Percentiles rank a stretch among this genome's conserved stretches.
These are phyloP conservation scores for Mustelus asterias DNA, from an alignment of 2,113 vertebrate species.

Conservation along the genomic window DNA sequence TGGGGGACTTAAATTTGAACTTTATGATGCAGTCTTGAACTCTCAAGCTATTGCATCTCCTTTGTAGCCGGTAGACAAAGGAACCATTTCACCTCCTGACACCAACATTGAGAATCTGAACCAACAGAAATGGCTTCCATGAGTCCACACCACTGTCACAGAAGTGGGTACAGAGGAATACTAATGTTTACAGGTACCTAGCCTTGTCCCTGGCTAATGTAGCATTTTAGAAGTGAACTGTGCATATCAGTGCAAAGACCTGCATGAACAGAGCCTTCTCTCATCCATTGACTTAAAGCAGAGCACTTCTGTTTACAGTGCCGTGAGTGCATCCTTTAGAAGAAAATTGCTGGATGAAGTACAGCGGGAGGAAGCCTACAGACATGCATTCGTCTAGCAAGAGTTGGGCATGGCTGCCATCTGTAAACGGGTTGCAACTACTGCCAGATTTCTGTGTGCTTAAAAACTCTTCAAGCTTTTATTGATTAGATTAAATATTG, in stretches of 20 bases:
- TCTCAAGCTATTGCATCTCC: conserved; percentile 55
- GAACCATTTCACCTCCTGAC: conserved; percentile 56
- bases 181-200: conserved; percentile 82
- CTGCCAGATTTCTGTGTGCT: conserved; percentile 55
- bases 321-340: conserved; percentile 58
- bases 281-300: conserved; percentile 58
- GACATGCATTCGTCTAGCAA: conserved; percentile 47
- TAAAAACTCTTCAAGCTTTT: conserved; percentile 39
- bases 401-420: conserved; percentile 55
- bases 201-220: conserved; percentile 69
- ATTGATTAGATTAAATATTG: conserved; percentile 44
- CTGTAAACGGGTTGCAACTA: conserved; percentile 46
- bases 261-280: conserved; percentile 56
- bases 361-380: conserved; percentile 46
- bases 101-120: conserved; percentile 72
- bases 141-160: conserved; percentile 57
- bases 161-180: conserved; percentile 59
- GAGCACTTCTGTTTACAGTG: conserved; percentile 71
- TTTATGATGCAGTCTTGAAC: conserved; percentile 79
- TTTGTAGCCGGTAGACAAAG: conserved; percentile 58
- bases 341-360: conserved; percentile 56
- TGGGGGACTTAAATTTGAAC: conserved; percentile 63
- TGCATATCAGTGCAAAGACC: conserved; percentile 62
- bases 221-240: conserved; percentile 65
- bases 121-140: conserved; percentile 64